A percentile compares a stretch with the other conserved stretches of the same genome.
Conservation (phyloP, 2,888 invertebrate genomes). For the Lithophane socia region DNA sequence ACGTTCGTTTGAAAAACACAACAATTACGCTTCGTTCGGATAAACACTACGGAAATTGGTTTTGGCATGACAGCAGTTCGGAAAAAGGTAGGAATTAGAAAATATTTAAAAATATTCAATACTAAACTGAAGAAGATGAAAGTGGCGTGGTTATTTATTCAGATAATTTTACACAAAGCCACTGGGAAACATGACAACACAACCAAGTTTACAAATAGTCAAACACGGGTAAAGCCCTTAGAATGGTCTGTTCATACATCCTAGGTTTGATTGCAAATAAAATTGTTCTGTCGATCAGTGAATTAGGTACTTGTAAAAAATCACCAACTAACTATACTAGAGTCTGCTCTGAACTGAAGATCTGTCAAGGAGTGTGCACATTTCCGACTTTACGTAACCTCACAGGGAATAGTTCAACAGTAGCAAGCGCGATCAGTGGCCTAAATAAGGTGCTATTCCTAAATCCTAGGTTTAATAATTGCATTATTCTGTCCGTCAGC, state of each 20-base stretch:
- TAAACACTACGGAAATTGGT: slow-evolving; percentile 49
- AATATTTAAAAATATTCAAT: background rate
- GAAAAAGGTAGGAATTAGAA: background rate
- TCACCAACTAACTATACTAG: too few relatives aligned
- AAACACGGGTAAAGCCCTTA: background rate
- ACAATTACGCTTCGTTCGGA: slow-evolving; percentile 70
- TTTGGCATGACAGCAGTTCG: background rate
- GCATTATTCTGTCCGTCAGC: background rate
- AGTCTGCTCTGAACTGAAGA: background rate
- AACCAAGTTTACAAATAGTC: background rate
- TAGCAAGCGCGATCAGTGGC: background rate
- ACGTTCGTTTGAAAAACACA: slow-evolving; percentile 73
- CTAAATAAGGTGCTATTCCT: too few relatives aligned
- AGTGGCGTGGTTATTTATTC: background rate
- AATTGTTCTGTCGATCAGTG: background rate
- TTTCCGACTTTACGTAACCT: background rate
- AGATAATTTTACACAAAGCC: background rate
- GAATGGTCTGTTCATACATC: background rate
- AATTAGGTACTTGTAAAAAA: too few relatives aligned
- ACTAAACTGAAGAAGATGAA: background rate
- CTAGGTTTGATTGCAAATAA: background rate
- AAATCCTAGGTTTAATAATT: background rate
- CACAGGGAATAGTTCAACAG: too few relatives aligned
- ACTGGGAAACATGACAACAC: background rate
- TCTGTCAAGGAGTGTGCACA: background rate